Evolutionary conservation across 1,140 invertebrate species (phyloP).

Genomic region (Piezodorus guildinii): DNA sequence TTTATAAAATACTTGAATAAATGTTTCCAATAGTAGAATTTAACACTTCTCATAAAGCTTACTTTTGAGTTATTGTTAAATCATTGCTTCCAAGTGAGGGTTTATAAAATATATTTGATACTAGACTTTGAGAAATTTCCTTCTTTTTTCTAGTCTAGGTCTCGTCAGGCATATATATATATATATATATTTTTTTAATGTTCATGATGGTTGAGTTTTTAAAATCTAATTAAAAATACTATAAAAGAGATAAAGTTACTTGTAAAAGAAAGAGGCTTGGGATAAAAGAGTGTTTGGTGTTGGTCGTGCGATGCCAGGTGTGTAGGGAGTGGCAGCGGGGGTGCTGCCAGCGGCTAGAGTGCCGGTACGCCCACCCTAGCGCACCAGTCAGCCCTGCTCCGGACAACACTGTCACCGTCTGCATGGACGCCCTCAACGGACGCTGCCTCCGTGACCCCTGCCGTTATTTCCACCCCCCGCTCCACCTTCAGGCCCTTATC

Average conservation of each 20-base stretch:
- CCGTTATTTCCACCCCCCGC: conserved; percentile 94
- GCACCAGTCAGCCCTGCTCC: conserved; percentile 84
- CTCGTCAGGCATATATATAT: too few species aligned
- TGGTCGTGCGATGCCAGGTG: conserved; percentile 53
- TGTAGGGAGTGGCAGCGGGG: conserved; percentile 97
- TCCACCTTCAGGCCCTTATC: conserved; percentile 97
- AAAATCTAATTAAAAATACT: too few species aligned
- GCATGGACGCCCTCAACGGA: conserved; percentile 97
- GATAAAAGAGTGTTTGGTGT: conserved; percentile 6
- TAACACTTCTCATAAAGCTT: too few species aligned
- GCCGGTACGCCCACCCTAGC: conserved; percentile 94
- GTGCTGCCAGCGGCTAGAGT: conserved; percentile 92
- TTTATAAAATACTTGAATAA: neutral
- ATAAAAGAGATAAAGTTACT: too few species aligned
- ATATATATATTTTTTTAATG: too few species aligned
- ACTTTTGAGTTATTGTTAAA: too few species aligned
- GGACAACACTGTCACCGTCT: conserved; percentile 93
- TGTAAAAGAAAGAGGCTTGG: neutral
- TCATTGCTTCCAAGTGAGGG: too few species aligned
- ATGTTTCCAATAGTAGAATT: too few species aligned
- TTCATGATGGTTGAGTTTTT: too few species aligned
- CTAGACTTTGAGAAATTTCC: too few species aligned
- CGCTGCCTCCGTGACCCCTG: conserved; percentile 90
- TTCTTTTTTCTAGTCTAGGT: too few species aligned
- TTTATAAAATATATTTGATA: too few species aligned